Evolutionary conservation across 2,113 vertebrate species (phyloP).

Genomic region (Origma solitaria): DNA sequence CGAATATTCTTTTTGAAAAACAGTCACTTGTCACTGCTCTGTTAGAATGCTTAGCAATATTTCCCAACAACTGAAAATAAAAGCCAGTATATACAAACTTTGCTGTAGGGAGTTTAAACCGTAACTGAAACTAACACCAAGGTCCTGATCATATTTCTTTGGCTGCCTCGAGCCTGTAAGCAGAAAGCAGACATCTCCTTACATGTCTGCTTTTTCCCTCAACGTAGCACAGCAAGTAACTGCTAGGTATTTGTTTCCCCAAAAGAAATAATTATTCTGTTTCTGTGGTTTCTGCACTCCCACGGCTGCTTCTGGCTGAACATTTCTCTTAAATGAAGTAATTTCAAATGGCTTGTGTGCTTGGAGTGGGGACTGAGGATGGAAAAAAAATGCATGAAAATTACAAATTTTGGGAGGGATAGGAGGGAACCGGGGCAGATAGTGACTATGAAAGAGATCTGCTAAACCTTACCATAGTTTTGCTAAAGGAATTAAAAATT

Average conservation of each 20-base stretch:
- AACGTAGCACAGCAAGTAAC: neutral
- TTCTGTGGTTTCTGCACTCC: neutral
- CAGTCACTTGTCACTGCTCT: neutral
- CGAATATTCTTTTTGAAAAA: neutral
- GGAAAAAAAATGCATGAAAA: neutral
- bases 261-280: neutral
- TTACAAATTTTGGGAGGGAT: neutral
- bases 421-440: neutral
- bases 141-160: constrained; percentile 15
- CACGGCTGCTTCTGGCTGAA: neutral
- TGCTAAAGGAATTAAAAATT: neutral
- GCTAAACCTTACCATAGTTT: neutral
- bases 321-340: neutral
- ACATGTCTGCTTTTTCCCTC: neutral
- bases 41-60: neutral
- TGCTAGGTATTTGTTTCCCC: constrained; percentile 1
- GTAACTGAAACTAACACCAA: neutral
- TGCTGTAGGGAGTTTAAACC: constrained; percentile 21
- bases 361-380: neutral
- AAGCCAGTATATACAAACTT: neutral
- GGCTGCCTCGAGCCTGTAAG: neutral
- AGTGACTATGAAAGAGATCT: neutral
- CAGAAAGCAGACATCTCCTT: constrained; percentile 17
- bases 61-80: neutral
- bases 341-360: neutral